These are phyloP conservation scores for Lacanobia oleracea DNA, from an alignment of 2,888 invertebrate species.

Conservation along the genomic window DNA sequence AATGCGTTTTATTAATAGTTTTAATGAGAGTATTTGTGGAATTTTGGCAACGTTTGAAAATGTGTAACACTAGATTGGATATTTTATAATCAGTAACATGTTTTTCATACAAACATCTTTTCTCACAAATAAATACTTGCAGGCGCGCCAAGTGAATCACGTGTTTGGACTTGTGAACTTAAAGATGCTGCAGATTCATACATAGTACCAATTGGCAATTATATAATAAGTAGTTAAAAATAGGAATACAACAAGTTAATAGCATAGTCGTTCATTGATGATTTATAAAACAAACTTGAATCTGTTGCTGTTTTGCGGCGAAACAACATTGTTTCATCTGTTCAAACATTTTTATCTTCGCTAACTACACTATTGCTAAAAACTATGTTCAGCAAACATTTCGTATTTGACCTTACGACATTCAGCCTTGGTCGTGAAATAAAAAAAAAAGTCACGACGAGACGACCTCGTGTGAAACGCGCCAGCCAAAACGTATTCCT, in stretches of 20 bases:
- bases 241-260: not conserved
- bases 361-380: not conserved
- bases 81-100: slow-evolving; percentile 16
- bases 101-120: slow-evolving; percentile 29
- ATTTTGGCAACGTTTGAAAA: slow-evolving; percentile 30
- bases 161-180: slow-evolving; percentile 43
- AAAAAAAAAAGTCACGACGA: slow-evolving; percentile 36
- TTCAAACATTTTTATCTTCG: not conserved
- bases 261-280: not conserved
- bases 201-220: not conserved
- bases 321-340: not conserved
- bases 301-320: not conserved
- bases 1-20: slow-evolving; percentile 2
- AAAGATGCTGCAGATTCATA: slow-evolving; percentile 23
- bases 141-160: slow-evolving; percentile 62
- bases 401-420: slow-evolving; percentile 24
- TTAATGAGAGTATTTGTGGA: slow-evolving; percentile 3
- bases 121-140: slow-evolving; percentile 60
- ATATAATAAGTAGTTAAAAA: not conserved
- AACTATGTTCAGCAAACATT: slow-evolving; percentile 24
- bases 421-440: slow-evolving; percentile 41
- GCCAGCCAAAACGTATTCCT: slow-evolving; percentile 35
- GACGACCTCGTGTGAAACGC: slow-evolving; percentile 63
- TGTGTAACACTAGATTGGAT: not conserved
- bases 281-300: not conserved